Conservation (phyloP, 2,797 vertebrate genomes). For the Gambelia wislizenii region DNA sequence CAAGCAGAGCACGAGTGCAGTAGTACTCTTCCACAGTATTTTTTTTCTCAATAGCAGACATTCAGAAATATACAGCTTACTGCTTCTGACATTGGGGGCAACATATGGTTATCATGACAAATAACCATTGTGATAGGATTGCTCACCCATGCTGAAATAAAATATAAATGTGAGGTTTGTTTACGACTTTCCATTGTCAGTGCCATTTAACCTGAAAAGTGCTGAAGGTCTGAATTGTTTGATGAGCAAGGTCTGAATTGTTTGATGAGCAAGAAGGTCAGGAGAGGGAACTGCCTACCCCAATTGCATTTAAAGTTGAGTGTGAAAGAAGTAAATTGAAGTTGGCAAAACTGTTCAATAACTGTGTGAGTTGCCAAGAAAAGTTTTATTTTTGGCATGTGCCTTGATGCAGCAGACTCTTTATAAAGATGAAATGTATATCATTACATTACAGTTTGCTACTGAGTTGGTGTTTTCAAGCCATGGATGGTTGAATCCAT, state of each 20-base stretch:
- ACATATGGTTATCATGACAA: not conserved
- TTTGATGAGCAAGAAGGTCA: not conserved
- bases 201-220: not conserved
- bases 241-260: not conserved
- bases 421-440: not conserved
- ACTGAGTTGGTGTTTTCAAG: not conserved
- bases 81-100: not conserved
- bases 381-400: not conserved
- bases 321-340: not conserved
- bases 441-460: not conserved
- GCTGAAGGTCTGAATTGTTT: not conserved
- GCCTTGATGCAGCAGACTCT: not conserved
- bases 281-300: not conserved
- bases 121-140: not conserved
- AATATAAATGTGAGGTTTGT: not conserved
- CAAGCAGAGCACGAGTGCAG: not conserved
- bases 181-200: not conserved
- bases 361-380: constrained; percentile 1
- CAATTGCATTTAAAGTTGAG: not conserved
- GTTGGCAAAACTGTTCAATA: not conserved
- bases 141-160: not conserved
- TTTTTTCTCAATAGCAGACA: not conserved
- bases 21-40: not conserved
- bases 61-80: not conserved
- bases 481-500: too few relatives aligned